phyloP scores from a whole-genome alignment of 2,888 invertebrate species.

The Ceratothoa steindachneri region DNA sequence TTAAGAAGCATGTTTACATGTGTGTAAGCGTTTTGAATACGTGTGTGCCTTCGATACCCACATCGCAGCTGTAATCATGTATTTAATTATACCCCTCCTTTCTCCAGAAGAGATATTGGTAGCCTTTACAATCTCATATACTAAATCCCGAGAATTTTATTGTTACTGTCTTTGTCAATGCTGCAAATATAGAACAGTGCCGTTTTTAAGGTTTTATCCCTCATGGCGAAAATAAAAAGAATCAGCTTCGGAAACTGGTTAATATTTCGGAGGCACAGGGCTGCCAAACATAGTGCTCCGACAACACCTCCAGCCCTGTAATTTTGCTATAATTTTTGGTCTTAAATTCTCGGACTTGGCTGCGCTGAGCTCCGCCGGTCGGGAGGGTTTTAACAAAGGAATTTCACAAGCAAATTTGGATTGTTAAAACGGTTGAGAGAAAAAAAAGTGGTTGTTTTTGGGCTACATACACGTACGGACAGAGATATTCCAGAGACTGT shows the following conservation, averaged over 20 bases:
- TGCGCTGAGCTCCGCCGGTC: neutral
- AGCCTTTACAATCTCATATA: too few relatives aligned
- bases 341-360: neutral
- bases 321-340: neutral
- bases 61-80: too few relatives aligned
- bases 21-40: too few relatives aligned
- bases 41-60: too few relatives aligned
- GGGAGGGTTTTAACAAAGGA: neutral
- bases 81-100: too few relatives aligned
- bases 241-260: neutral
- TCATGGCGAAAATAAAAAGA: neutral
- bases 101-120: too few relatives aligned
- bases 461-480: neutral
- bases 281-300: neutral
- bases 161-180: neutral
- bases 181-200: neutral
- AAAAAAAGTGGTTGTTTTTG: neutral
- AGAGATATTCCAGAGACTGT: neutral
- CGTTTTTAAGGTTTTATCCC: neutral
- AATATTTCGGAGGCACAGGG: conserved; percentile 2
- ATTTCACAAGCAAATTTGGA: neutral
- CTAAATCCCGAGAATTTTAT: too few relatives aligned
- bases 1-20: too few relatives aligned
- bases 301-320: neutral
- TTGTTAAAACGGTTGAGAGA: too few relatives aligned